Conservation (phyloP, 2,797 vertebrate species). For the Sparus aurata region DNA sequence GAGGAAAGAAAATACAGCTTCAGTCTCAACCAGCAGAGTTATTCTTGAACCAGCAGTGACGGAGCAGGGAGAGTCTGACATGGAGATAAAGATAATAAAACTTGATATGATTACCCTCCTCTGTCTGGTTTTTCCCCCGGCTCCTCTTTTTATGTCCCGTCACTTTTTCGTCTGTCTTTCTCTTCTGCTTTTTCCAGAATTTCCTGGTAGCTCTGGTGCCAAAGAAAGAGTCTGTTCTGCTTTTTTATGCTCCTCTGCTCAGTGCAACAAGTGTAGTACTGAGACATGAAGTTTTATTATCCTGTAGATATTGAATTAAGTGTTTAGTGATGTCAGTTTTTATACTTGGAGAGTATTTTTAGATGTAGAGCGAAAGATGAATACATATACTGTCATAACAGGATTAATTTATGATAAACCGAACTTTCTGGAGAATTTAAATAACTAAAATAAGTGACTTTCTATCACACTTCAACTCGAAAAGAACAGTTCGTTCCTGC, state of each 20-base stretch:
- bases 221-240: slow-evolving; percentile 26
- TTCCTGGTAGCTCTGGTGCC: neutral
- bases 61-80: neutral
- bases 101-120: neutral
- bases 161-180: neutral
- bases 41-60: slow-evolving; percentile 2
- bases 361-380: neutral
- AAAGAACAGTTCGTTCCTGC: neutral
- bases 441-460: neutral
- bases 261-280: neutral
- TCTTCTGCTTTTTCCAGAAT: slow-evolving; percentile 30
- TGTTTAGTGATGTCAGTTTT: neutral
- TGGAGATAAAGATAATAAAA: slow-evolving; percentile 18
- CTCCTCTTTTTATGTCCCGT: neutral
- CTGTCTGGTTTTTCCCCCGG: neutral
- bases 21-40: slow-evolving; percentile 1
- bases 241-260: slow-evolving; percentile 11
- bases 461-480: neutral
- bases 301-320: neutral
- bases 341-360: neutral
- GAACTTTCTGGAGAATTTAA: neutral
- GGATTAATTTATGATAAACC: neutral
- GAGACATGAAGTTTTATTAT: neutral
- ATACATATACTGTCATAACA: neutral
- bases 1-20: slow-evolving; percentile 21